Evolutionary conservation across 2,888 invertebrate species (phyloP), one percentile per base, ranked within the genome.

Genomic region (Crocallis elinguaria): DNA sequence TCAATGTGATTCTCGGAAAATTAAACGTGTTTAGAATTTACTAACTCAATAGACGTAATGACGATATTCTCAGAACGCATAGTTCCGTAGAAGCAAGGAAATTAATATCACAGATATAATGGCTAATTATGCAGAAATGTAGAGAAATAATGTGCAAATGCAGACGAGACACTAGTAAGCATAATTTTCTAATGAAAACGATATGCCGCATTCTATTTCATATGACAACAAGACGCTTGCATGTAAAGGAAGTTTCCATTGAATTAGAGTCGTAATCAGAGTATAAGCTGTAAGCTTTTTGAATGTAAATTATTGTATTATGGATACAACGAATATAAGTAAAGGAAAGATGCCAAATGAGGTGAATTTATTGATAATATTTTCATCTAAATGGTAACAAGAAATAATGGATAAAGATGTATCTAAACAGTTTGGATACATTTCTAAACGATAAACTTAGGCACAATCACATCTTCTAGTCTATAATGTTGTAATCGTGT

Each of bases 161-260:
- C 25, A 19, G 13, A 39, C 14, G 49, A 45, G 21, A 9, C 9
- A 21, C 39, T 41, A 12, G 36, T 12, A 13, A 49, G 55, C 21
- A 49, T 49, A 41, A 49, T 55, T 49, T 49, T 49, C 38, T 45
- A 45, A 49, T 49, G 23, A 45, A 54, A 45, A 30, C 41, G 44
- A 49, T 54, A 42, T 27, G 32, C 25, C 30, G 36, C 54, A 44
- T 49, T 38, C 33, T 49, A 25, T 41, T 49, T 49, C 44, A 44
- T 11, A 27, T 48, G 37, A 43, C 48, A 44, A 49, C 39, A 43
- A 44, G 48, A 17, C 27, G 44, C 35, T 43, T 48, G 43, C 21
- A 27, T 13, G 25, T 9, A n/a, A 19, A 21, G 32, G 44, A 37
- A 55, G 37, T 42, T 41, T 55, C 44, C 49, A 42, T 23, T 16